Conservation (phyloP, 2,113 vertebrate species). For the Muscicapa adusta region DNA sequence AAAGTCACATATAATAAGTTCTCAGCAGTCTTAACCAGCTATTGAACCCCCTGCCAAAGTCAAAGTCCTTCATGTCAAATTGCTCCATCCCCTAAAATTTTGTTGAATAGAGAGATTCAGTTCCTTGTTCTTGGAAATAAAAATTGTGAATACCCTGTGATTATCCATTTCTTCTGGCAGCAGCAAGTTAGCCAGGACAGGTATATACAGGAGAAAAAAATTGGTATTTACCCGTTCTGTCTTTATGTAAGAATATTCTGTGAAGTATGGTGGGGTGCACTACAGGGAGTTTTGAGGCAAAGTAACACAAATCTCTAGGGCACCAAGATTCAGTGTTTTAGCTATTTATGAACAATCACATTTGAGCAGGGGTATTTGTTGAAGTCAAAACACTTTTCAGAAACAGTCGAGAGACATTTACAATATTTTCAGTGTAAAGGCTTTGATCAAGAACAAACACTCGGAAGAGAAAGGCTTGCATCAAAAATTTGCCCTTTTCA, state of each 20-base stretch:
- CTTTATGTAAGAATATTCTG: not conserved
- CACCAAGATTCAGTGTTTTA: not conserved
- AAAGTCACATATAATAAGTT: not conserved
- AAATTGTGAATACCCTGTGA: not conserved
- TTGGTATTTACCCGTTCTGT: not conserved
- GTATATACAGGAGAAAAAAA: not conserved
- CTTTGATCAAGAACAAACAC: not conserved
- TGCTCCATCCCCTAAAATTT: not conserved
- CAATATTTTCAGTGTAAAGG: not conserved
- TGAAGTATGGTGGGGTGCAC: not conserved
- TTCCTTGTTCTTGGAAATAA: not conserved
- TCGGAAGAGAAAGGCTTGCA: not conserved
- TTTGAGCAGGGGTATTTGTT: not conserved
- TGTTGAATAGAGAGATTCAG: not conserved
- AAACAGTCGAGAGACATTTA: not conserved
- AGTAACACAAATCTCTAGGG: not conserved
- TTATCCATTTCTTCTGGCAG: not conserved
- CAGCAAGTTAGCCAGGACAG: not conserved
- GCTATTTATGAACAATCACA: not conserved
- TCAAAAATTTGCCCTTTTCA: slow-evolving; percentile 2
- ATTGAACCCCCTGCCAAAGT: not conserved
- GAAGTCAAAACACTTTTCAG: not conserved
- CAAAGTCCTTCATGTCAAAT: not conserved
- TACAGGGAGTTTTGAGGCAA: not conserved
- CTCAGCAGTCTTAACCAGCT: not conserved